A percentile compares a stretch with the other conserved stretches of the same genome.
Conservation (phyloP, 2,888 invertebrate species). For the Lepidochitona cinerea region DNA sequence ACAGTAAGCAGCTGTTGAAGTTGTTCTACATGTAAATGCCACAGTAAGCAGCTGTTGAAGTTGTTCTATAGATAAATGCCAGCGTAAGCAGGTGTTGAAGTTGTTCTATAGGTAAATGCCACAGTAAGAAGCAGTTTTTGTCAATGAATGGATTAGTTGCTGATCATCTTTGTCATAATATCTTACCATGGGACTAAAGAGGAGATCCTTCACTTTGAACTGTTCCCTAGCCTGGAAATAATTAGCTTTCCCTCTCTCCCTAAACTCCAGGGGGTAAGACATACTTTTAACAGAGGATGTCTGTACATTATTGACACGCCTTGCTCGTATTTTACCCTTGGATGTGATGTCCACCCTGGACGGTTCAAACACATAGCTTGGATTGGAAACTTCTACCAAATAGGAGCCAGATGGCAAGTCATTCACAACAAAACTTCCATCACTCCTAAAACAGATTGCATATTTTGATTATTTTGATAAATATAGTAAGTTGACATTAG, state of each 20-base stretch:
- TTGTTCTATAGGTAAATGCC: too few relatives aligned
- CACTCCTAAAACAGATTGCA: conserved; percentile 81
- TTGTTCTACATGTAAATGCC: too few relatives aligned
- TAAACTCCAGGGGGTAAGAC: conserved; percentile 92
- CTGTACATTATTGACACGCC: conserved; percentile 95
- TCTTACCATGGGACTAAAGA: conserved; percentile 91
- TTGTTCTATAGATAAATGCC: too few relatives aligned
- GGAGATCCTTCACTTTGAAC: conserved; percentile 94
- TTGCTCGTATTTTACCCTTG: conserved; percentile 95
- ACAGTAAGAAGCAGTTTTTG: too few relatives aligned
- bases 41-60: too few relatives aligned
- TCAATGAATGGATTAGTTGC: too few relatives aligned
- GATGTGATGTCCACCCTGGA: conserved; percentile 97
- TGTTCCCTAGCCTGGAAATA: conserved; percentile 94
- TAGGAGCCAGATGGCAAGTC: conserved; percentile 81
- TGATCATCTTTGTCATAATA: too few relatives aligned
- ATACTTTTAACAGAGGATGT: conserved; percentile 84
- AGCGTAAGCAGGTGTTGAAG: too few relatives aligned
- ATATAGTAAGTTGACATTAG: too few relatives aligned
- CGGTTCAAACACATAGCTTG: conserved; percentile 93
- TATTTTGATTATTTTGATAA: too few relatives aligned
- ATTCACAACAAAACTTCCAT: conserved; percentile 90
- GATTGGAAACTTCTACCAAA: conserved; percentile 91
- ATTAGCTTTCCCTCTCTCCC: conserved; percentile 80
- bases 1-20: too few relatives aligned